A percentile compares a stretch with the other conserved stretches of the same genome.
Evolutionary conservation across 1,140 invertebrate genomes (phyloP).

Genomic region (Achatina immaculata): DNA sequence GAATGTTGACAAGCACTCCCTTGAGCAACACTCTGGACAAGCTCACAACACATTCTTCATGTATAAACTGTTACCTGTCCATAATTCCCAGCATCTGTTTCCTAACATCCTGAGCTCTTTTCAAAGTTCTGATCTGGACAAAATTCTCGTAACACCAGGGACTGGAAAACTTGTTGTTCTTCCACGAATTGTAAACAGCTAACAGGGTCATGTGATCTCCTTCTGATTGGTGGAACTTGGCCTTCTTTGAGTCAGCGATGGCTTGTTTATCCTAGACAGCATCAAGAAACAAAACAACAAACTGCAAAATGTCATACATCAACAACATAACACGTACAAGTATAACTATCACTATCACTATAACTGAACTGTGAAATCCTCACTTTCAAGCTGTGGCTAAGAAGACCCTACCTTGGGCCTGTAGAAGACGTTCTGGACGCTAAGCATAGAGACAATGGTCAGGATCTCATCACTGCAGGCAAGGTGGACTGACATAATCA

Average conservation of each 20-base stretch:
- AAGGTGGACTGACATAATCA: constrained; percentile 99
- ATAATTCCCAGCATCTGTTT: constrained; percentile 98
- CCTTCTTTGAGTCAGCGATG: constrained; percentile 98
- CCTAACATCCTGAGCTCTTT: constrained; percentile 96
- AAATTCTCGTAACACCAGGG: constrained; percentile 99
- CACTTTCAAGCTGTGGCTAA: too few relatives aligned
- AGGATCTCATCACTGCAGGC: constrained; percentile 98
- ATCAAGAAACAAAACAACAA: constrained; percentile 27
- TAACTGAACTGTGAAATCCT: too few relatives aligned
- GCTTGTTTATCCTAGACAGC: constrained; percentile 93
- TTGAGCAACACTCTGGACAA: too few relatives aligned
- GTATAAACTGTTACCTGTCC: constrained; percentile 79
- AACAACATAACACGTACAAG: too few relatives aligned
- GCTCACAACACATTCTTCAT: too few relatives aligned
- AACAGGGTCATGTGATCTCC: constrained; percentile 97
- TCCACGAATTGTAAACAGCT: constrained; percentile 99
- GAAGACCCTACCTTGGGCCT: constrained; percentile 76
- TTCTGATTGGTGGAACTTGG: constrained; percentile 97
- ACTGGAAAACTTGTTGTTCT: constrained; percentile 98
- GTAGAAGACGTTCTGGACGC: constrained; percentile 99
- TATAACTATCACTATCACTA: too few relatives aligned
- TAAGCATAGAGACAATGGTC: constrained; percentile 98
- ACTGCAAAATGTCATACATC: not conserved
- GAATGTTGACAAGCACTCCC: too few relatives aligned
- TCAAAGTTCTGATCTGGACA: constrained; percentile 96